phyloP scores from a whole-genome alignment of 2,797 vertebrate genomes.

The Sternarchorhynchus goeldii region DNA sequence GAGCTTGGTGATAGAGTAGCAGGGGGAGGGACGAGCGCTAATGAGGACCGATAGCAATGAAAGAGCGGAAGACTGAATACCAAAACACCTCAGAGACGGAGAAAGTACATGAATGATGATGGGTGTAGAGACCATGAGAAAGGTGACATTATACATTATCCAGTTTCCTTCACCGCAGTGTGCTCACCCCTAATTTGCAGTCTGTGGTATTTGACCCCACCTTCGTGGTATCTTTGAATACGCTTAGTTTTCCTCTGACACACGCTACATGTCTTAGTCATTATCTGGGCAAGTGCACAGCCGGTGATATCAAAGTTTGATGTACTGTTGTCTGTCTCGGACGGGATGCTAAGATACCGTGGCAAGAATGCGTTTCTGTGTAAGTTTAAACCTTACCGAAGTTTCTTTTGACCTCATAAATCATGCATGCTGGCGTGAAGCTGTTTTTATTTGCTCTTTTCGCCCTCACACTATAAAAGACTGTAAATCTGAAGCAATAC shows the following conservation, averaged over 20 bases:
- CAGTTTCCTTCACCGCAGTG: background rate
- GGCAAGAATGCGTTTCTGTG: conserved; percentile 14
- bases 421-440: conserved; percentile 34
- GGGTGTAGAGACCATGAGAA: background rate
- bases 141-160: background rate
- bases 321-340: conserved; percentile 39
- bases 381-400: conserved; percentile 13
- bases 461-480: conserved; percentile 8
- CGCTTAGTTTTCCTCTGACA: conserved; percentile 24
- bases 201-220: conserved; percentile 39
- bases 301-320: conserved; percentile 39
- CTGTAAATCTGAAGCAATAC: conserved; percentile 37
- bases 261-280: conserved; percentile 36
- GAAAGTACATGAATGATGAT: conserved; percentile 24
- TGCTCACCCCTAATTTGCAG: conserved; percentile 29
- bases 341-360: conserved; percentile 31
- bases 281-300: conserved; percentile 33
- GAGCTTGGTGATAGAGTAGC: background rate
- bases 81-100: conserved; percentile 16
- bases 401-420: conserved; percentile 44
- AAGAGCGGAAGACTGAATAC: conserved; percentile 13
- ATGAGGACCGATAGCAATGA: conserved; percentile 27
- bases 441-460: conserved; percentile 10
- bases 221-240: conserved; percentile 26
- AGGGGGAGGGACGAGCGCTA: conserved; percentile 1